Conservation (phyloP, 2,113 vertebrate species). For the Laticauda laticaudata region DNA sequence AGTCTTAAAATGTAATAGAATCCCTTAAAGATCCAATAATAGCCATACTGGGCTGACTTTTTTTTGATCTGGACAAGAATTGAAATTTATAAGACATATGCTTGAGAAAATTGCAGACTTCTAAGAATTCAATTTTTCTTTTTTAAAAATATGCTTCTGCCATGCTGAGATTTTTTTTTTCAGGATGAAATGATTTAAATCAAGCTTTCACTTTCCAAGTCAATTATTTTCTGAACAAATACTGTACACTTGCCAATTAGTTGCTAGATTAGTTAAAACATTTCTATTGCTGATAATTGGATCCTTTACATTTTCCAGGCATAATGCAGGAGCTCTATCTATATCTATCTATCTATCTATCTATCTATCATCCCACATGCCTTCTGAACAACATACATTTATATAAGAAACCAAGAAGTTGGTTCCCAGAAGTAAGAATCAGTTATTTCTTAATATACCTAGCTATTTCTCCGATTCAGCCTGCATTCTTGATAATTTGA, state of each 20-base stretch:
- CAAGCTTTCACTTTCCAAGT: not conserved
- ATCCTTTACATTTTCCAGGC: not conserved
- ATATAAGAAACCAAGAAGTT: not conserved
- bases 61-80: not conserved
- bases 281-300: not conserved
- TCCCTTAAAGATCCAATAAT: not conserved
- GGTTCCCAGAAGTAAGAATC: not conserved
- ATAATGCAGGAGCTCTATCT: not conserved
- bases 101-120: not conserved
- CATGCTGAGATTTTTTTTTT: not conserved
- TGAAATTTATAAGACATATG: not conserved
- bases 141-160: not conserved
- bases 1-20: not conserved
- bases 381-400: not conserved
- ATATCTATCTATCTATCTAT: no score
- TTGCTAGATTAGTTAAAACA: not conserved
- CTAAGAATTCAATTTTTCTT: not conserved
- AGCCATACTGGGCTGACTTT: not conserved
- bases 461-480: not conserved
- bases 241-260: not conserved
- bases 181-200: not conserved
- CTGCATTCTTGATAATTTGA: not conserved
- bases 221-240: not conserved
- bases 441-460: not conserved
- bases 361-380: not conserved